Evolutionary conservation across 2,888 invertebrate genomes (phyloP), one percentile per base, ranked within the genome.

Genomic region (Cosmopolites sordidus): DNA sequence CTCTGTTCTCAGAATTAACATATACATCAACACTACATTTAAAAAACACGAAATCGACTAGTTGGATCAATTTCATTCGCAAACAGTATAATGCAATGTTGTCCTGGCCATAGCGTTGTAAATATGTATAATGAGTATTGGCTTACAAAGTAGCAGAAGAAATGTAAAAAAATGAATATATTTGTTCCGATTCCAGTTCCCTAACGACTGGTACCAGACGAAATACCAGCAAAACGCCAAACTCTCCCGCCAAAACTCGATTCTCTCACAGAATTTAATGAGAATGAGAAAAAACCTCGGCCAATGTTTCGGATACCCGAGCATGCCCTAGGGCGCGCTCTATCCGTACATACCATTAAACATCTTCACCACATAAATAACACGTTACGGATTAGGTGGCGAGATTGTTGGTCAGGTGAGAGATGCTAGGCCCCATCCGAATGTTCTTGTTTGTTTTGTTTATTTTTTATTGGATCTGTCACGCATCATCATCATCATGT

Each of bases 271-370:
- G 48, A 58, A 58, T 41, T 52, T 58, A 49, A 41, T 50, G 55
- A 49, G 43, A 58, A 56, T 58, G 55, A 44, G 53, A 50, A 58
- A 58, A 56, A 58, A 58, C 48, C 48, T 58, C 46, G 55, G 55
- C 29, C 54, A 58, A 43, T 58, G 58, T 50, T 58, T 58, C 50
- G 58, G 58, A 16, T 55, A 49, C 46, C 58, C 54, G 46, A 51
- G 47, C 47, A 56, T 58, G 58, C 55, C 58, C 50, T 58, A 58
- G 58, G 48, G 16, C 4, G 15, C 40, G 16, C n/a, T 12, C 11
- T 40, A n/a, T n/a, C n/a, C n/a, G n/a, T n/a, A n/a, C n/a, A n/a
- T n/a, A n/a, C n/a, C n/a, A n/a, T n/a, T n/a, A n/a, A 16, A 8
- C 40, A 16, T 40, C 40, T 6, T 15, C 40, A 11, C 4, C 17